phyloP scores from a whole-genome alignment of 2,888 invertebrate genomes.

The Acanthosepion esculentum region DNA sequence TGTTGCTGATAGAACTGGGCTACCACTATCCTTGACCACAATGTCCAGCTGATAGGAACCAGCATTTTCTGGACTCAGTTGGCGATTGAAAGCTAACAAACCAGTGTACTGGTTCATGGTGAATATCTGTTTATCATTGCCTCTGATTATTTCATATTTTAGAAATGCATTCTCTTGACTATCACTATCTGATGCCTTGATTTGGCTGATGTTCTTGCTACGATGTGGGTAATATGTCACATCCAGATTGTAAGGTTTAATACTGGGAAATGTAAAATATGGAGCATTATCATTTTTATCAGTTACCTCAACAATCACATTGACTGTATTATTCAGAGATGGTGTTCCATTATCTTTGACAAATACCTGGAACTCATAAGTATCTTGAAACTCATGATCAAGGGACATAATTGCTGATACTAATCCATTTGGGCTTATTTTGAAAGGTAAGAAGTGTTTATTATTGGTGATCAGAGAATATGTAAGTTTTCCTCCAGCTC shows the following conservation, averaged over 20 bases:
- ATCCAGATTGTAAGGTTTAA: not conserved
- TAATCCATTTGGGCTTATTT: not conserved
- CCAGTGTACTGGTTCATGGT: not conserved
- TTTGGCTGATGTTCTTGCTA: not conserved
- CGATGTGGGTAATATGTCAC: not conserved
- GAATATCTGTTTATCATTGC: not conserved
- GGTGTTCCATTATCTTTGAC: not conserved
- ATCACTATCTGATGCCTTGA: not conserved
- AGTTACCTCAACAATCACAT: not conserved
- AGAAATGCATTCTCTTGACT: conserved; percentile 2
- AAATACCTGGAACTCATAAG: not conserved
- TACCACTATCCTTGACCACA: not conserved
- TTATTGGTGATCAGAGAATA: not conserved
- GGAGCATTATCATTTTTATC: conserved; percentile 2
- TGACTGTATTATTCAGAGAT: not conserved
- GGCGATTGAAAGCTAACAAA: not conserved
- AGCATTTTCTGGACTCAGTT: not conserved
- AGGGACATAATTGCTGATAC: not conserved
- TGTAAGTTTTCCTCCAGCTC: not conserved
- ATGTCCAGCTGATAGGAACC: not conserved
- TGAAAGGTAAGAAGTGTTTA: not conserved
- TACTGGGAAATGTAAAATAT: not conserved
- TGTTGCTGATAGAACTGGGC: not conserved
- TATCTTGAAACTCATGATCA: not conserved
- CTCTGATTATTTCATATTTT: not conserved